phyloP scores from a whole-genome alignment of 2,888 invertebrate genomes.

The Plusia festucae region DNA sequence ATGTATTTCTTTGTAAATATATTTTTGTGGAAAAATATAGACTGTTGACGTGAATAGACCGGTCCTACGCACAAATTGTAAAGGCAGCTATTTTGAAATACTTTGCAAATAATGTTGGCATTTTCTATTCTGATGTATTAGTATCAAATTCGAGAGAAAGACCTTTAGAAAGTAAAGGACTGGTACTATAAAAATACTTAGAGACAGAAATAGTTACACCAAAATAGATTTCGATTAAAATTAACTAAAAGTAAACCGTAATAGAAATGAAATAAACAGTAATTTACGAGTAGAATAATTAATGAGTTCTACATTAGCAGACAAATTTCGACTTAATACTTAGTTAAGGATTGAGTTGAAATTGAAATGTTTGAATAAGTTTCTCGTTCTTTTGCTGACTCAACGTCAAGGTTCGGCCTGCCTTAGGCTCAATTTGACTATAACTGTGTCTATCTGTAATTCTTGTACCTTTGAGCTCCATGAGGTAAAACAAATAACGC shows the following conservation, averaged over 20 bases:
- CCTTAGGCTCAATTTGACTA: neutral
- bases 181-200: neutral
- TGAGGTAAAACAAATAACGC: neutral
- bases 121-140: neutral
- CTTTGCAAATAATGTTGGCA: neutral
- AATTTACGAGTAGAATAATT: no score
- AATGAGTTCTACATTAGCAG: no score
- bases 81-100: neutral
- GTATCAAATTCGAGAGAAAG: no score
- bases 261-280: no score
- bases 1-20: conserved; percentile 28
- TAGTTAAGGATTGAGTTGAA: no score
- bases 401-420: neutral
- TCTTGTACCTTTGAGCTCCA: neutral
- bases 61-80: conserved; percentile 1
- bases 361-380: no score
- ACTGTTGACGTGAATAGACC: neutral
- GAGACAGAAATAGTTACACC: no score
- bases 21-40: conserved; percentile 7
- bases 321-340: no score
- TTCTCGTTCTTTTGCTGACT: neutral
- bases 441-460: neutral
- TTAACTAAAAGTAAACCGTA: no score
- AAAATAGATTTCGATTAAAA: no score
- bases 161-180: neutral